Base-by-base conservation (phyloP, 2,888 invertebrate genomes). In the Choreutis nemorana region DNA sequence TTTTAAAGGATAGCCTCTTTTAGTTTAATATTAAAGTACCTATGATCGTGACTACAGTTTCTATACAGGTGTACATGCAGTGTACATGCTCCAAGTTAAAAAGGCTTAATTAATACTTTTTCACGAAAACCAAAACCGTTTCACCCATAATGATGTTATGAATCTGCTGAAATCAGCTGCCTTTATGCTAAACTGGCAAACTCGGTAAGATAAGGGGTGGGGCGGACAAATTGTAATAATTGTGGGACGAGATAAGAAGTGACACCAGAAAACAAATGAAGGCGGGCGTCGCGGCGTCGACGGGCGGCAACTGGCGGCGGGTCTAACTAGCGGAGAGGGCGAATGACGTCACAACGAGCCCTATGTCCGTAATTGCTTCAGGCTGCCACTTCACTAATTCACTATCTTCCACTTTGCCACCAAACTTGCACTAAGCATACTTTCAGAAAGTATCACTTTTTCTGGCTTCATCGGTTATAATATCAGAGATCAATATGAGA, bases 221-320 rank as follows among this genome's bases (percentile, higher is more conserved):
- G 67, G 68, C 73, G 66, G 75, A 75, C 77, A 78, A 77, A 78
- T 77, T 75, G 75, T 78, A 73, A 78, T 78, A 75, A 77, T 78
- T 78, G 77, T 67, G 67, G 62, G 66, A 68, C 67, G 72, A 73
- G 78, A 78, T 77, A 78, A 78, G 75, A 64, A 75, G 58, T 77
- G 77, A 75, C 75, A 72, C 70, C 71, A 77, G 72, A 77, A 78
- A 78, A 77, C 77, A 78, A 77, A 77, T 77, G 77, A 75, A 72
- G 61, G 67, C 62, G 60, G 67, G 64, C 48, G 64, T n/a, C n/a
- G 49, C 42, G 46, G 44, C 44, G 50, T 38, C 42, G 43, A 35
- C 32, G 40, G 38, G 39, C 34, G 44, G 38, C 46, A 35, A 42
- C 42, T 34, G 44, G 42, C 45, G 44, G 35, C 34, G 38, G 37